Conservation (phyloP, 2,113 vertebrate genomes). For the Pseudopodoces humilis region DNA sequence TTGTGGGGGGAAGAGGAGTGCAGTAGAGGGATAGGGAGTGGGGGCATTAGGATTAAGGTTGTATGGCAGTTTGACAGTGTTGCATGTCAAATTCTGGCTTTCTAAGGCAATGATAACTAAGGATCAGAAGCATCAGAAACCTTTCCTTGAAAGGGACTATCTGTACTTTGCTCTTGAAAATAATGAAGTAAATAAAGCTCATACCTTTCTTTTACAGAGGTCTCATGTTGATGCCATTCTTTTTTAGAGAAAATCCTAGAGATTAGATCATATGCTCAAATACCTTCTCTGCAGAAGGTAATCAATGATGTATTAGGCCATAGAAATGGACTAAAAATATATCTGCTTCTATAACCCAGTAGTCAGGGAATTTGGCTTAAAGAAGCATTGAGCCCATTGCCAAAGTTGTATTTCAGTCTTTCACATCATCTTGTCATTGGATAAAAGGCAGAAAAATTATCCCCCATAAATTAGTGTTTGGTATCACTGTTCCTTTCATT, state of each 20-base stretch:
- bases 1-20: rapidly evolving
- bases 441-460: neutral
- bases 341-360: neutral
- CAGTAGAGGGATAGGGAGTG: neutral
- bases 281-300: neutral
- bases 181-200: neutral
- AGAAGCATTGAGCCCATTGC: neutral
- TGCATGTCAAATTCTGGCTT: neutral
- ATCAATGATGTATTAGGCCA: neutral
- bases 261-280: neutral
- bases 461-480: neutral
- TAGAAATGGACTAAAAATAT: neutral
- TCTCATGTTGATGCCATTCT: neutral
- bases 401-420: neutral
- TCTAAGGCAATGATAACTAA: neutral
- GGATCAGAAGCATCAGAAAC: neutral
- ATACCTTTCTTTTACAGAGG: neutral
- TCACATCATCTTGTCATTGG: neutral
- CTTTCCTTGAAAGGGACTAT: neutral
- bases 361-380: neutral
- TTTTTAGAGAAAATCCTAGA: neutral
- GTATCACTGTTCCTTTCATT: neutral
- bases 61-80: neutral
- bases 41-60: neutral
- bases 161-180: neutral